Evolutionary conservation across 35 echinoderm and acorn worm genomes (phyloP).

Genomic region (Ophiothrix spiculata): DNA sequence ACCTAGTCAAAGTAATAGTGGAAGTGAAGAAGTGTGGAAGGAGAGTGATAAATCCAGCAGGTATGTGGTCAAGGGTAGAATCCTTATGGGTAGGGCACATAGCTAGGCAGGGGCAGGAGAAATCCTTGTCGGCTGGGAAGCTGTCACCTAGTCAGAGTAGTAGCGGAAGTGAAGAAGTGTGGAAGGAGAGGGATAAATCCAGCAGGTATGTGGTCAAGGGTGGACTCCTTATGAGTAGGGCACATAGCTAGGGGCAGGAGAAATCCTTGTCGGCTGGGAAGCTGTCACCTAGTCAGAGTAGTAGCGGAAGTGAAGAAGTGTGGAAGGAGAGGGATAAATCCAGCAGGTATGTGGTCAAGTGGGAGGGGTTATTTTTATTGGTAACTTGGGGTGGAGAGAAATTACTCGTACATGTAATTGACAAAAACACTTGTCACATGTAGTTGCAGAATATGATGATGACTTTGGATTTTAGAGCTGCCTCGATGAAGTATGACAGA

Average conservation of each 20-base stretch:
- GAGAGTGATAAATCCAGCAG: neutral
- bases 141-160: neutral
- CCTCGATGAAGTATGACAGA: too few relatives aligned
- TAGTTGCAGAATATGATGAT: too few relatives aligned
- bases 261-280: neutral
- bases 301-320: neutral
- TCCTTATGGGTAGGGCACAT: too few relatives aligned
- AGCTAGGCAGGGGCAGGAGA: neutral
- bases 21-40: neutral
- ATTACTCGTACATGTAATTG: too few relatives aligned
- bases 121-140: neutral
- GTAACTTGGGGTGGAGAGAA: too few relatives aligned
- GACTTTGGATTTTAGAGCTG: too few relatives aligned
- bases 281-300: neutral
- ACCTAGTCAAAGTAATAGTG: neutral
- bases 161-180: neutral
- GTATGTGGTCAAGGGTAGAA: too few relatives aligned
- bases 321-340: constrained; percentile 8
- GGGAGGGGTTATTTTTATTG: too few relatives aligned
- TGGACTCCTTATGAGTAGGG: neutral
- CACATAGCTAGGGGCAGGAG: neutral
- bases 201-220: neutral
- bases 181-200: constrained; percentile 8
- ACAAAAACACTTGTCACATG: too few relatives aligned
- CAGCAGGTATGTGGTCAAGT: too few relatives aligned